Percentiles rank a stretch among this genome's conserved stretches.
These are phyloP conservation scores for Halcyon chelicuti DNA, from an alignment of 2,797 vertebrate genomes.

Conservation along the genomic window DNA sequence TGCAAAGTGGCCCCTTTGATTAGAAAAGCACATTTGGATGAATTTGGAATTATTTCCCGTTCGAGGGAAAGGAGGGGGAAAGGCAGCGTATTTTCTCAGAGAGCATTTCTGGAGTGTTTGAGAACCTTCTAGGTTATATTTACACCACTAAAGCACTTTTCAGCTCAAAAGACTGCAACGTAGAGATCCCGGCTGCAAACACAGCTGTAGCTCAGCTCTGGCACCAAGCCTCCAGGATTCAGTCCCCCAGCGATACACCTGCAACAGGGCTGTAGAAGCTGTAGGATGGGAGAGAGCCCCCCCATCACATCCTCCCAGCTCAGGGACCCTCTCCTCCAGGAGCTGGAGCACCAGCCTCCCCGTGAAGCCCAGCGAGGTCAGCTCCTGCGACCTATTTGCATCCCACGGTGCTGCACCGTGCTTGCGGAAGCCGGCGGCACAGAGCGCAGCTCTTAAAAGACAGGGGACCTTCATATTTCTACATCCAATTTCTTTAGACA, in stretches of 20 bases:
- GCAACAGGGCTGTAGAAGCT: rapidly evolving
- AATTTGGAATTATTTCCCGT: slow-evolving; percentile 23
- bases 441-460: not conserved
- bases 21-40: slow-evolving; percentile 46
- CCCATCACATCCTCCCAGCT: not conserved
- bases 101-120: not conserved
- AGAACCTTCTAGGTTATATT: slow-evolving; percentile 26
- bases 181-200: not conserved
- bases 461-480: not conserved
- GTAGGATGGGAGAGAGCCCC: not conserved
- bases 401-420: rapidly evolving
- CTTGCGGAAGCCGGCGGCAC: not conserved
- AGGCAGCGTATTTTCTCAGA: not conserved
- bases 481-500: slow-evolving; percentile 38
- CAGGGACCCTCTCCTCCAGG: not conserved
- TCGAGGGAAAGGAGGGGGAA: not conserved
- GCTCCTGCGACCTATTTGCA: not conserved
- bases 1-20: slow-evolving; percentile 51
- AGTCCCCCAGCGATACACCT: not conserved
- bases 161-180: slow-evolving; percentile 5
- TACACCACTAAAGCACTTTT: not conserved
- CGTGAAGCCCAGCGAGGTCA: not conserved
- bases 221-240: not conserved
- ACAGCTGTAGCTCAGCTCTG: slow-evolving; percentile 2
- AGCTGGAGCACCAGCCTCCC: not conserved